Evolutionary conservation across 2,797 vertebrate genomes (phyloP).

Genomic region (Hypotaenidia philippensis): DNA sequence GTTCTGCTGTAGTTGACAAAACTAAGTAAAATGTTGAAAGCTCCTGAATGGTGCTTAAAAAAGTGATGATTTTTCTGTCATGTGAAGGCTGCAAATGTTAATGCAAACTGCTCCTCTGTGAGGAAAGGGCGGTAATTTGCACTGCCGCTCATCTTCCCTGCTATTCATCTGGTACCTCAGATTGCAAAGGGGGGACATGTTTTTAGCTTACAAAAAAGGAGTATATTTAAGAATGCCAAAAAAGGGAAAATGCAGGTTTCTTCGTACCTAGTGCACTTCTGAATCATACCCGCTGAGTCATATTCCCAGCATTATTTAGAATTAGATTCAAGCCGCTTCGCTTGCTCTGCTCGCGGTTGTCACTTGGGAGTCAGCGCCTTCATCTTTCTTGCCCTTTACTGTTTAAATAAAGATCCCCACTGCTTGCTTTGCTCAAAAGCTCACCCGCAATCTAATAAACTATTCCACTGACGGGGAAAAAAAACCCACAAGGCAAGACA

Average conservation of each 20-base stretch:
- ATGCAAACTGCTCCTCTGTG: neutral
- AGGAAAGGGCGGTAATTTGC: neutral
- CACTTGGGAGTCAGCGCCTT: constrained; percentile 19
- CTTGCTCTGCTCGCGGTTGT: constrained; percentile 14
- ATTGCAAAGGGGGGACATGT: neutral
- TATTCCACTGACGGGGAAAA: neutral
- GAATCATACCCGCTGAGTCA: constrained; percentile 59
- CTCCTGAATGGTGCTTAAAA: neutral
- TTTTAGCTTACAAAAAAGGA: neutral
- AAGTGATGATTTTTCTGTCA: neutral
- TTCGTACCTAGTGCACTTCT: constrained; percentile 5
- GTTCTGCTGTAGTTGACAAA: neutral
- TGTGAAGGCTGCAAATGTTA: neutral
- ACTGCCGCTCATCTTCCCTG: neutral
- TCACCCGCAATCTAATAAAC: constrained; percentile 30
- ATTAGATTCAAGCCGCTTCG: constrained; percentile 54
- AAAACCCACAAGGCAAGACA: neutral
- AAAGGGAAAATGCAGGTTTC: constrained; percentile 33
- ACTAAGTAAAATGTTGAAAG: neutral
- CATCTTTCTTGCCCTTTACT: constrained; percentile 40
- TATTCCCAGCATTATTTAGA: constrained; percentile 45
- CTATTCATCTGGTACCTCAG: neutral
- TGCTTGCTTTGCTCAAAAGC: constrained; percentile 36
- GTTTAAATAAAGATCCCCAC: constrained; percentile 40
- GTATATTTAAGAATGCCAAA: neutral